These are phyloP conservation scores for Drosophila burlai DNA, from an alignment of 1,140 invertebrate genomes.

Conservation along the genomic window DNA sequence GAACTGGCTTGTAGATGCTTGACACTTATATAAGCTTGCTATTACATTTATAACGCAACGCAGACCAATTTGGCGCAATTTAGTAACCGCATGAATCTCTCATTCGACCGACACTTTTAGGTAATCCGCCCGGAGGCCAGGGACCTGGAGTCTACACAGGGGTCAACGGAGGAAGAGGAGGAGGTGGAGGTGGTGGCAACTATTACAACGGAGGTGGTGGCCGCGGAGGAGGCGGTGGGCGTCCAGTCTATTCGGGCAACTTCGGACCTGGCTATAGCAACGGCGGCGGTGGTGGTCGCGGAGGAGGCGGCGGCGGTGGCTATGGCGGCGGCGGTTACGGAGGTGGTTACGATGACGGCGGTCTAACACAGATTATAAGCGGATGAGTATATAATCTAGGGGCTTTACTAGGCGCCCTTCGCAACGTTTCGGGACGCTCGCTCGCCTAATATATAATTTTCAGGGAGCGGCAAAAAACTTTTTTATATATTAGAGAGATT, in stretches of 20 bases:
- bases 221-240: slow-evolving; percentile 50
- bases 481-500: no score
- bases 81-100: slow-evolving; percentile 20
- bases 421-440: no score
- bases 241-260: slow-evolving; percentile 68
- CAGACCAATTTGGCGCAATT: not conserved
- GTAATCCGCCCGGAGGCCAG: slow-evolving; percentile 72
- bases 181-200: slow-evolving; percentile 17
- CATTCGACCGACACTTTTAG: slow-evolving; percentile 43
- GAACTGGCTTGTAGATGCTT: not conserved
- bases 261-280: slow-evolving; percentile 64
- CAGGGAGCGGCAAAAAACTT: no score
- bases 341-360: slow-evolving; percentile 50
- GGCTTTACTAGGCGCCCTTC: not conserved
- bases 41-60: slow-evolving; percentile 5
- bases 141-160: slow-evolving; percentile 62
- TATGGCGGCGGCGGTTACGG: slow-evolving; percentile 18
- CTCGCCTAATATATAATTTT: no score
- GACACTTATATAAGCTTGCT: not conserved
- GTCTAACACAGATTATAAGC: slow-evolving; percentile 61
- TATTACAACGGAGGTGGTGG: slow-evolving; percentile 36
- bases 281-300: slow-evolving; percentile 20
- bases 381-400: slow-evolving; percentile 41
- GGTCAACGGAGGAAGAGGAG: slow-evolving; percentile 24
- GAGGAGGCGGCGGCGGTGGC: slow-evolving; percentile 8